Evolutionary conservation across 2,113 vertebrate species (phyloP).

Genomic region (Centropus bengalensis): DNA sequence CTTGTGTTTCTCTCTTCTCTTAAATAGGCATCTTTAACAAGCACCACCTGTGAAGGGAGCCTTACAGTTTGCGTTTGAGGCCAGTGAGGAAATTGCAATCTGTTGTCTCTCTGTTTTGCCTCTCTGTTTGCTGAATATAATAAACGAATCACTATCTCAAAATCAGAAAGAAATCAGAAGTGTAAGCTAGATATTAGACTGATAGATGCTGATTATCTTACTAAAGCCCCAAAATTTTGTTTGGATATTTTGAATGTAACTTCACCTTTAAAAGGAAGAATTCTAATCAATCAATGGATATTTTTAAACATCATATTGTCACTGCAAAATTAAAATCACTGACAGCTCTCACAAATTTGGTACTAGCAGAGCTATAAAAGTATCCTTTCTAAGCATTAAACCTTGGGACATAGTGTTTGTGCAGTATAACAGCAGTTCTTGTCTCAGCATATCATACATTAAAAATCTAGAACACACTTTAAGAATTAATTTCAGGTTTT

Average conservation of each 20-base stretch:
- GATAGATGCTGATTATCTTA: background rate
- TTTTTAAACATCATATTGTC: background rate
- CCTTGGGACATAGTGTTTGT: background rate
- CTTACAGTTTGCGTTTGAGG: background rate
- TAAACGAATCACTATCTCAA: background rate
- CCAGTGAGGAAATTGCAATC: background rate
- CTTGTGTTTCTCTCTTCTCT: background rate
- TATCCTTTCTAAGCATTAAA: background rate
- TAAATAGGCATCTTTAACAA: background rate
- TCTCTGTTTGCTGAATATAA: background rate
- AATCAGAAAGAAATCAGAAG: background rate
- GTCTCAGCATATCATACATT: background rate
- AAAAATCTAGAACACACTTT: background rate
- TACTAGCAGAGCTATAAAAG: background rate
- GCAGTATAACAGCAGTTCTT: background rate
- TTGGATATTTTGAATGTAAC: background rate
- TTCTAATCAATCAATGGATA: background rate
- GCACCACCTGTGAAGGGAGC: background rate
- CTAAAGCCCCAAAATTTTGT: background rate
- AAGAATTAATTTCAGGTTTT: background rate
- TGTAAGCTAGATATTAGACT: background rate
- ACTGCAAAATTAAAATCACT: background rate
- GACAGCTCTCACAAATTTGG: background rate
- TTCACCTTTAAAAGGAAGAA: constrained; percentile 7
- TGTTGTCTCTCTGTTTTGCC: background rate